Percentiles rank a stretch among this genome's conserved stretches.
Evolutionary conservation across 2,888 invertebrate genomes (phyloP).

Genomic region (Timema cristinae): DNA sequence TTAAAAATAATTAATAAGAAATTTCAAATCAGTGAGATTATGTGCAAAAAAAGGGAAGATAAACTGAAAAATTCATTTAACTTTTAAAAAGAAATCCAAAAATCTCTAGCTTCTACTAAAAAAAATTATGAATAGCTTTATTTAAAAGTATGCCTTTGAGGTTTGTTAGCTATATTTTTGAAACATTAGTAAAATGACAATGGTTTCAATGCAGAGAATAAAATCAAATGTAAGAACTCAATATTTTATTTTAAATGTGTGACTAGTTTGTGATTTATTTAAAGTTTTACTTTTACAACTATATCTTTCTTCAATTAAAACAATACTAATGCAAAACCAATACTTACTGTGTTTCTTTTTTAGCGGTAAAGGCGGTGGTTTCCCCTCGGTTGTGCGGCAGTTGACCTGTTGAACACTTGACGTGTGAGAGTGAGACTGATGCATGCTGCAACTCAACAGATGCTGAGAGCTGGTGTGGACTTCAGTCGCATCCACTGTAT

Average conservation of each 20-base stretch:
- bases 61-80: no score
- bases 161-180: no score
- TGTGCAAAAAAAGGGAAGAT: no score
- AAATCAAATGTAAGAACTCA: no score
- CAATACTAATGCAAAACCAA: not conserved
- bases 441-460: conserved; percentile 41
- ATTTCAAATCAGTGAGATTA: no score
- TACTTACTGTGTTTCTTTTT: conserved; percentile 95
- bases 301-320: not conserved
- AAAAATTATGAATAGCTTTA: no score
- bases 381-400: conserved; percentile 47
- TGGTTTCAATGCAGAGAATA: no score
- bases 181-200: no score
- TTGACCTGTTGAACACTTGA: conserved; percentile 33
- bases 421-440: conserved; percentile 42
- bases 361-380: conserved; percentile 85
- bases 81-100: no score
- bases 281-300: not conserved
- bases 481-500: conserved; percentile 2
- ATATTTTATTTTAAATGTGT: no score
- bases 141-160: no score
- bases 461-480: conserved; percentile 14
- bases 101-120: no score
- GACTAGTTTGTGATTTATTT: not conserved
- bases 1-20: not conserved